Evolutionary conservation across 2,113 vertebrate species (phyloP), one percentile per base, ranked within the genome.

Genomic region (Salvelinus fontinalis): DNA sequence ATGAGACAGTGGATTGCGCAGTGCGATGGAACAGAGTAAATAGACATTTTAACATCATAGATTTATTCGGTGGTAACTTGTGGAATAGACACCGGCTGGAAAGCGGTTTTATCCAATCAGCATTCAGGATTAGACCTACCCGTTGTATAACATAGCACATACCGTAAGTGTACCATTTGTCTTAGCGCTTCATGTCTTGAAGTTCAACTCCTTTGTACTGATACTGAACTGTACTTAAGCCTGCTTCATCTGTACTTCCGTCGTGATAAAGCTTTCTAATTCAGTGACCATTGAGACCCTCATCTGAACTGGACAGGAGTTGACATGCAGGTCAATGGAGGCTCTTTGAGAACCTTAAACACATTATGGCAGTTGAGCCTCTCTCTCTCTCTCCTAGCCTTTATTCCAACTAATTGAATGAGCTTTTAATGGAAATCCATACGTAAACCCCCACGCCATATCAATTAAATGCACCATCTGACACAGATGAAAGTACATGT

Each of bases 391-490:
- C 6, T 22, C 62, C 26, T 29, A 5, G 12, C 11, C 64, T 66
- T 66, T n/a, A 29, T 66, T 29, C 13, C 27, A 20, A 13, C 24
- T 67, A 67, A 67, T 67, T 67, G 65, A 67, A 67, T 67, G 26
- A 67, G 65, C 26, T 67, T 67, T 67, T 67, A 67, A 67, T 31
- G 26, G 65, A 18, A 67, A 67, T 67, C 65, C 27, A 67, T 67
- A 29, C 13, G 26, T 18, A 54, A 54, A 54, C 65, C 26, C 65
- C 27, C 27, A 66, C 27, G 64, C 11, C 5, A 29, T 13, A 67
- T 67, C 26, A 29, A 29, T 29, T 31, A 67, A 67, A 16, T 26
- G 27, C 24, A 24, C 22, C 9, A 2, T 44, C 39, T 9, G 39
- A 44, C 9, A 11, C 39, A 54, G 51, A 54, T 54, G 51, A 18